These are phyloP conservation scores for Arbacia lixula DNA, from an alignment of 53 echinoderm and acorn worm genomes.

Conservation along the genomic window DNA sequence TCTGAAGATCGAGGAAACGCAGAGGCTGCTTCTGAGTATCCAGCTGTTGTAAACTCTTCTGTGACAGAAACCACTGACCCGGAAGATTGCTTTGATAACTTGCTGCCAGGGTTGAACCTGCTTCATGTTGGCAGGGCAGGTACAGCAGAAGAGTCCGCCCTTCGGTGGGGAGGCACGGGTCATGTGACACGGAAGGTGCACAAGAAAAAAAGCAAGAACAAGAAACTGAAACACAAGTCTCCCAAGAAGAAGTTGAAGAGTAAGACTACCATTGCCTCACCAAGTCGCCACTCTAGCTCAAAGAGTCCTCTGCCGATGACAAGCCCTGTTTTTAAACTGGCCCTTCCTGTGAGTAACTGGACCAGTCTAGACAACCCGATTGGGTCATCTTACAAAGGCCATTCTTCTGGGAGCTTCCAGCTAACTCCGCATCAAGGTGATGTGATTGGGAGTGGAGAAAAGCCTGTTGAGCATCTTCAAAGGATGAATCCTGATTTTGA, in stretches of 20 bases:
- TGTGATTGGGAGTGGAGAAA: no score
- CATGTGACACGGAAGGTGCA: background rate
- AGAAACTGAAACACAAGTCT: background rate
- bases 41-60: slow-evolving; percentile 33
- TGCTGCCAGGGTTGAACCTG: slow-evolving; percentile 28
- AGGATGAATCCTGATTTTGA: no score
- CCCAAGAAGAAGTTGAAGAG: background rate
- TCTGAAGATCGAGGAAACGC: background rate
- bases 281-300: background rate
- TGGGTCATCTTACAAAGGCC: slow-evolving; percentile 13
- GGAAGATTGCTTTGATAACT: background rate
- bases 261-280: background rate
- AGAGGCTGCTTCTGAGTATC: background rate
- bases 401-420: slow-evolving; percentile 1
- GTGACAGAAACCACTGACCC: background rate
- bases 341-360: slow-evolving; percentile 16
- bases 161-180: background rate
- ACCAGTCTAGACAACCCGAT: background rate
- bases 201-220: slow-evolving; percentile 10
- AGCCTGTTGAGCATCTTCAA: no score
- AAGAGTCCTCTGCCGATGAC: background rate
- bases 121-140: slow-evolving; percentile 1
- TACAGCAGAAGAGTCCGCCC: background rate
- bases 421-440: no score
- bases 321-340: slow-evolving; percentile 38